Percentiles rank a stretch among this genome's conserved stretches.
Evolutionary conservation across 2,888 invertebrate genomes (phyloP).

Genomic region (Syrista parreyssii): DNA sequence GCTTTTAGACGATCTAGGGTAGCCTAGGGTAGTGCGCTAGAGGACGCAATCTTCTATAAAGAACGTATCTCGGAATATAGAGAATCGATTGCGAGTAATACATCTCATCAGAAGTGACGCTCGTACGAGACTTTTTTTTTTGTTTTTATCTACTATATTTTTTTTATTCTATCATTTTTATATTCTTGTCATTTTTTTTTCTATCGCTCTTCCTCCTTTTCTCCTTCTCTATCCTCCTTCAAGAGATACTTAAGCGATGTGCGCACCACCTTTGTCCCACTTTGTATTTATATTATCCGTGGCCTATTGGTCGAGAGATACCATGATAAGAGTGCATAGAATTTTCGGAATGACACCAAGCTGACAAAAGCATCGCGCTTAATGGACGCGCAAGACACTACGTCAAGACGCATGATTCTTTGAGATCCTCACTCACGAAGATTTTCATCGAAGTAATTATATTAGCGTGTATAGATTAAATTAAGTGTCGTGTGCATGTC

Average conservation of each 20-base stretch:
- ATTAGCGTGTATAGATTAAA: slow-evolving; percentile 24
- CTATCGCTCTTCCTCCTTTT: background rate
- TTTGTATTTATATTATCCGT: background rate
- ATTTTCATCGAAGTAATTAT: slow-evolving; percentile 36
- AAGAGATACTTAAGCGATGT: background rate
- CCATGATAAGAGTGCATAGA: background rate
- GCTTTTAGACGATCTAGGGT: slow-evolving; percentile 46
- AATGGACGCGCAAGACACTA: background rate
- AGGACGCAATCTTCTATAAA: background rate
- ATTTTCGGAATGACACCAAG: background rate
- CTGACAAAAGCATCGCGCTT: background rate
- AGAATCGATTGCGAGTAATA: slow-evolving; percentile 17
- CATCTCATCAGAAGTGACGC: slow-evolving; percentile 29
- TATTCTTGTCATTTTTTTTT: background rate
- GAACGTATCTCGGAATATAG: slow-evolving; percentile 8
- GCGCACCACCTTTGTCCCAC: background rate
- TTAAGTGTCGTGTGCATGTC: slow-evolving; percentile 48
- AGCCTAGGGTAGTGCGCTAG: slow-evolving; percentile 40
- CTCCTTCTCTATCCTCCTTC: background rate
- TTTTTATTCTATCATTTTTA: background rate
- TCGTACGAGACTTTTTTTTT: slow-evolving; percentile 24
- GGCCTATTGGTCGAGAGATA: slow-evolving; percentile 1
- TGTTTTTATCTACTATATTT: background rate
- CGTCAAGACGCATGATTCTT: background rate
- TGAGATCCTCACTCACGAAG: background rate